Conservation (phyloP, 2,888 invertebrate species). For the Buathra laborator region DNA sequence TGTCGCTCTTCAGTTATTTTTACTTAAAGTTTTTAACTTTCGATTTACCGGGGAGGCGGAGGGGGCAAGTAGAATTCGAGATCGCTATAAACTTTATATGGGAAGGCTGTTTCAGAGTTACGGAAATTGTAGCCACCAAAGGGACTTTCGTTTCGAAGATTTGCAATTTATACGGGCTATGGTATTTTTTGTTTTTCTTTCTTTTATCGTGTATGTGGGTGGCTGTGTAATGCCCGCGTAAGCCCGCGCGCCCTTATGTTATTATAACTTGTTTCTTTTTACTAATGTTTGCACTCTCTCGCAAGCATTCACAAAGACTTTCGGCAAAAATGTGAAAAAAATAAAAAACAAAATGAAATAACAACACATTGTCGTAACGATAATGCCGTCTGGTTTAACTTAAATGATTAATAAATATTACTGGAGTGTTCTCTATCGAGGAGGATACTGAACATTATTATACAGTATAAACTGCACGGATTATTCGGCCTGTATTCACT, state of each 20-base stretch:
- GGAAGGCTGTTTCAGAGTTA: conserved; percentile 57
- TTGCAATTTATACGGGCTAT: conserved; percentile 50
- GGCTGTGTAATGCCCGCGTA: conserved; percentile 62
- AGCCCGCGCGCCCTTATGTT: conserved; percentile 61
- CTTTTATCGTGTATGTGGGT: conserved; percentile 32
- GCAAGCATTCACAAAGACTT: conserved; percentile 61
- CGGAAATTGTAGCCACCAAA: conserved; percentile 43
- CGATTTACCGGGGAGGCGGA: conserved; percentile 19
- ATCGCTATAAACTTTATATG: conserved; percentile 37
- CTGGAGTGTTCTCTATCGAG: conserved; percentile 30
- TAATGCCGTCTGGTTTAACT: conserved; percentile 63
- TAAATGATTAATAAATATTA: conserved; percentile 55
- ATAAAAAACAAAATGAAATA: conserved; percentile 26
- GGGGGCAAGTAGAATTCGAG: not conserved
- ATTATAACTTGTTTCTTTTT: conserved; percentile 47
- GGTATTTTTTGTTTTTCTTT: conserved; percentile 26
- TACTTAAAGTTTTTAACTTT: conserved; percentile 47
- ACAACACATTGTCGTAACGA: conserved; percentile 12
- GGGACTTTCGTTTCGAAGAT: conserved; percentile 39
- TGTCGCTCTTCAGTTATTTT: conserved; percentile 38
- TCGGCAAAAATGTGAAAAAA: conserved; percentile 55
- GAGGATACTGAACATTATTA: conserved; percentile 39
- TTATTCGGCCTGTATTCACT: conserved; percentile 56
- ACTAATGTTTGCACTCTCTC: conserved; percentile 53
- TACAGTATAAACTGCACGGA: conserved; percentile 48